These are phyloP conservation scores for Allobates femoralis DNA, from an alignment of 2,797 vertebrate species.

Conservation along the genomic window DNA sequence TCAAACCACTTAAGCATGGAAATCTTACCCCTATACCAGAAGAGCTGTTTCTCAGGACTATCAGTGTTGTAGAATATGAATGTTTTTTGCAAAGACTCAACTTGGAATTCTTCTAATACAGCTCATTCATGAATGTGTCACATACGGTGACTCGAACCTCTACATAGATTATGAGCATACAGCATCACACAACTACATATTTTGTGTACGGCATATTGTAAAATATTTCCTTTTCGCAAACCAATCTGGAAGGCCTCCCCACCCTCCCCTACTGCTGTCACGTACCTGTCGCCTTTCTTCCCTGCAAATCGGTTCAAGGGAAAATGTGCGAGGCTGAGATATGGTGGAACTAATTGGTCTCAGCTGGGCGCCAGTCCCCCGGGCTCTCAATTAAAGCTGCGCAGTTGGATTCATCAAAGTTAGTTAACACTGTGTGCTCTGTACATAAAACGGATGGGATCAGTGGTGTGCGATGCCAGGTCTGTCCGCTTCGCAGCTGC, in stretches of 20 bases:
- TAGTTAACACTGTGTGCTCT: constrained; percentile 64
- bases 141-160: neutral
- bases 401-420: constrained; percentile 61
- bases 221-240: constrained; percentile 16
- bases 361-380: constrained; percentile 60
- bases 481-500: constrained; percentile 18
- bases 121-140: neutral
- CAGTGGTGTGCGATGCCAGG: constrained; percentile 34
- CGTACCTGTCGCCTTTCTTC: constrained; percentile 62
- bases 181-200: neutral
- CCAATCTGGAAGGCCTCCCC: neutral
- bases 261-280: constrained; percentile 57
- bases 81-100: neutral
- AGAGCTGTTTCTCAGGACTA: no score
- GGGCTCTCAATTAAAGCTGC: constrained; percentile 62
- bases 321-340: constrained; percentile 64
- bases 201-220: constrained; percentile 34
- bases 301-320: constrained; percentile 59
- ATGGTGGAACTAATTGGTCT: constrained; percentile 65
- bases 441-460: constrained; percentile 30
- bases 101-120: neutral
- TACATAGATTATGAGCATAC: neutral
- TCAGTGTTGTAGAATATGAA: neutral
- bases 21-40: no score
- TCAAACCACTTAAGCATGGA: no score